These are phyloP conservation scores for Pelobates fuscus DNA, from an alignment of 2,113 vertebrate species.

Conservation along the genomic window DNA sequence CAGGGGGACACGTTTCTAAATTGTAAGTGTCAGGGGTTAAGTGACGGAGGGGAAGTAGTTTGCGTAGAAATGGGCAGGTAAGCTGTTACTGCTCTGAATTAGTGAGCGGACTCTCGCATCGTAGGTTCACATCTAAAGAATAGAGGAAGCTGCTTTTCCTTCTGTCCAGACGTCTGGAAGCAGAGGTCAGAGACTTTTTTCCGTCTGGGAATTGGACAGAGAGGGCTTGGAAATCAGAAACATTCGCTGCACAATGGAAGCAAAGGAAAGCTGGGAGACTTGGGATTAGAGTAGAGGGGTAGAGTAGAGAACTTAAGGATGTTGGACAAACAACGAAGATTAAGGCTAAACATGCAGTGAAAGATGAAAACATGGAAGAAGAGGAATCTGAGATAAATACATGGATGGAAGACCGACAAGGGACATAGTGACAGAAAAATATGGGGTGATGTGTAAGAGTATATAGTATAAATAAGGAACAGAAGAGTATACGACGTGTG, in stretches of 20 bases:
- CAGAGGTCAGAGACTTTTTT: slow-evolving; percentile 62
- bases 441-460: not conserved
- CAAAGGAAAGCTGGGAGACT: slow-evolving; percentile 33
- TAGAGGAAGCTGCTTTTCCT: slow-evolving; percentile 72
- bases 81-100: slow-evolving; percentile 71
- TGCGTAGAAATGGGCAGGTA: slow-evolving; percentile 75
- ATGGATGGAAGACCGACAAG: not conserved
- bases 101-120: slow-evolving; percentile 67
- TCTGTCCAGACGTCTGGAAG: slow-evolving; percentile 60
- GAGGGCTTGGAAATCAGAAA: slow-evolving; percentile 75
- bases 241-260: slow-evolving; percentile 63
- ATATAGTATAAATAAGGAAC: too few relatives aligned
- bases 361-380: not conserved
- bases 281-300: not conserved
- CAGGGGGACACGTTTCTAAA: slow-evolving; percentile 81
- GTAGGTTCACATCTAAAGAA: slow-evolving; percentile 66
- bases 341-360: not conserved
- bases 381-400: too few relatives aligned
- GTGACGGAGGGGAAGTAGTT: slow-evolving; percentile 84
- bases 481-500: too few relatives aligned
- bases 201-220: slow-evolving; percentile 72
- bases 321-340: not conserved
- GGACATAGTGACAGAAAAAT: not conserved
- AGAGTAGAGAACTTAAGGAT: too few relatives aligned
- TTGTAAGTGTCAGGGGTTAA: slow-evolving; percentile 86